Conservation (phyloP, 2,797 vertebrate genomes). For the Sebastiscus albofasciatus region DNA sequence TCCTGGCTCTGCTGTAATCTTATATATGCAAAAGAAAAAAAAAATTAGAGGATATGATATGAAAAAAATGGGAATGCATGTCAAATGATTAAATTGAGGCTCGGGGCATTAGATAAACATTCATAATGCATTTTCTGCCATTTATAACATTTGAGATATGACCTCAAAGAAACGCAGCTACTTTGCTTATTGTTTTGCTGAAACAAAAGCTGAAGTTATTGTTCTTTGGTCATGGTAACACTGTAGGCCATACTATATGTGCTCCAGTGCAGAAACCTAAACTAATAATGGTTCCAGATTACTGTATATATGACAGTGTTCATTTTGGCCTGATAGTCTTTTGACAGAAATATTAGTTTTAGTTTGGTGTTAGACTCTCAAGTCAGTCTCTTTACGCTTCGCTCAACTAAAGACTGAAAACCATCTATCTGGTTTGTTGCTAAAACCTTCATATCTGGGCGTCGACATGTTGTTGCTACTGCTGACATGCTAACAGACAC, state of each 20-base stretch:
- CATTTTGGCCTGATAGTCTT: neutral
- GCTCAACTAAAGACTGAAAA: too few relatives aligned
- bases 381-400: too few relatives aligned
- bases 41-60: neutral
- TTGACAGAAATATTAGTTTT: neutral
- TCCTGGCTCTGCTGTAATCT: neutral
- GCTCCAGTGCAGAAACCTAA: neutral
- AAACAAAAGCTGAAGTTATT: slow-evolving; percentile 29
- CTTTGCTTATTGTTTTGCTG: slow-evolving; percentile 41
- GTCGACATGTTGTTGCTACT: neutral
- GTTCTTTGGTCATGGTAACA: slow-evolving; percentile 18
- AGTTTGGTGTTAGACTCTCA: neutral
- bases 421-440: too few relatives aligned
- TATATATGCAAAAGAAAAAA: neutral
- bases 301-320: neutral
- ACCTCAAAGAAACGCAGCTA: slow-evolving; percentile 8
- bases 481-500: neutral
- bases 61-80: neutral
- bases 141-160: slow-evolving; percentile 18
- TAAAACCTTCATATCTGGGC: neutral
- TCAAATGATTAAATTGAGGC: slow-evolving; percentile 23
- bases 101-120: slow-evolving; percentile 17
- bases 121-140: neutral
- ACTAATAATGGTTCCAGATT: neutral
- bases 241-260: neutral